Percentiles rank a stretch among this genome's conserved stretches.
phyloP scores from a whole-genome alignment of 37 sponge, comb jelly and placozoan species.

The Haliclona indistincta region DNA sequence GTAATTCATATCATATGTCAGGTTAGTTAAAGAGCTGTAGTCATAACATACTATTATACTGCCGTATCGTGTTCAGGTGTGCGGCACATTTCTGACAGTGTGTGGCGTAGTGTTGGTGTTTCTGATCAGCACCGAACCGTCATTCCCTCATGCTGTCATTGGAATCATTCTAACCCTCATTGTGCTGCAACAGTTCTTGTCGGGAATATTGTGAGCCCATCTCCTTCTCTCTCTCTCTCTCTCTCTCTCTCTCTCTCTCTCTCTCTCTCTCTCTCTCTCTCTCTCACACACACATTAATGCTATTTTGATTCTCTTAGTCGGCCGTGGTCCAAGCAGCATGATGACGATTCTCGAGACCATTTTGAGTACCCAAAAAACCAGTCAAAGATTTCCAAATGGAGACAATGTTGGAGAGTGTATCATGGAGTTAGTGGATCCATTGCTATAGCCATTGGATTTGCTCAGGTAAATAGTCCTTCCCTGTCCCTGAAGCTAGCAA shows the following conservation, averaged over 20 bases:
- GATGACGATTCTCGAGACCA: not conserved
- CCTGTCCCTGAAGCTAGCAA: no score
- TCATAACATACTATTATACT: not conserved
- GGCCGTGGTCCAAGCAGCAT: not conserved
- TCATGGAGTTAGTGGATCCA: slow-evolving; percentile 42
- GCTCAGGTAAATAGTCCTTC: slow-evolving; percentile 42
- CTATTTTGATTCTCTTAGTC: slow-evolving; percentile 1
- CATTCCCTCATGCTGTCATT: slow-evolving; percentile 71
- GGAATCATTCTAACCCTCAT: slow-evolving; percentile 61
- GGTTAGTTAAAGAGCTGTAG: no score
- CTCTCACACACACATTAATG: not conserved
- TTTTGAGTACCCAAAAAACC: no score
- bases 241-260: not conserved
- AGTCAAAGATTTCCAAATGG: no score
- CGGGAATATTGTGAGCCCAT: slow-evolving; percentile 68
- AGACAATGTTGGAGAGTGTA: slow-evolving; percentile 58
- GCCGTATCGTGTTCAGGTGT: slow-evolving; percentile 18
- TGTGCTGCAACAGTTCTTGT: slow-evolving; percentile 65
- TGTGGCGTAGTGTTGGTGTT: slow-evolving; percentile 69
- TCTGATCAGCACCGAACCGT: slow-evolving; percentile 47
- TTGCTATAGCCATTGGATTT: slow-evolving; percentile 44
- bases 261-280: not conserved
- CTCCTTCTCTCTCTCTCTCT: not conserved
- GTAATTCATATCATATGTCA: slow-evolving; percentile 58
- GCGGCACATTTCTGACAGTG: slow-evolving; percentile 58